Base-by-base conservation (phyloP, 2,888 invertebrate species). In the Drosophila borborema region DNA sequence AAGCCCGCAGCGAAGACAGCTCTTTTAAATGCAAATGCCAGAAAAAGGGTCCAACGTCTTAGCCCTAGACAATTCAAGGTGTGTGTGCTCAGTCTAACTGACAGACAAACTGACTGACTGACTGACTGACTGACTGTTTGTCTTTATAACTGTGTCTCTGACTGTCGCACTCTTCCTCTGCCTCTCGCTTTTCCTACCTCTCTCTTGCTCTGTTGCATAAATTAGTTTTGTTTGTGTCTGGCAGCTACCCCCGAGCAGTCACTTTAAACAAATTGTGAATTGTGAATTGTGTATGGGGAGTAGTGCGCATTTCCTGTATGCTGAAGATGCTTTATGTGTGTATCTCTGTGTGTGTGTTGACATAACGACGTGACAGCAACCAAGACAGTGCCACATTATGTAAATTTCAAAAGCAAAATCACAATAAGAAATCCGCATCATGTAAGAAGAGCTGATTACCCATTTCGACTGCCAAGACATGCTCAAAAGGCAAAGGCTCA, bases 21-120 rank as follows among this genome's bases (percentile, higher is more conserved):
- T 82, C 89, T 89, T 86, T 82, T 71, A 74, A 82, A 90, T 85
- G 85, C 89, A 85, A 85, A 90, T 85, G 66, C 53, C 58, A 60
- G 49, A 49, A 61, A 64, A 64, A 63, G 64, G 74, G 64, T 72
- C 45, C 63, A 65, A 56, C 72, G 51, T 64, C 77, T 75, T 55
- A 41, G 66, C 64, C 51, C 41, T 38, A 60, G 45, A 40, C 48
- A 67, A 59, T 64, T 67, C 66, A 77, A 78, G 70, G 69, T 77
- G 81, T 66, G 81, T 66, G 63, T 65, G 56, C 28, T 16, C n/a
- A 64, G 63, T 54, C 67, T 65, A 10, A 61, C 63, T 63, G 72
- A 41, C 16, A 7, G 43, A 41, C 10, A 64, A 60, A 60, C 65
- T 74, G 12, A 61, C 10, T 66, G 63, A 60, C 65, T 74, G 12